Conservation (phyloP, 1,140 invertebrate genomes). For the Brachionus rubens region DNA sequence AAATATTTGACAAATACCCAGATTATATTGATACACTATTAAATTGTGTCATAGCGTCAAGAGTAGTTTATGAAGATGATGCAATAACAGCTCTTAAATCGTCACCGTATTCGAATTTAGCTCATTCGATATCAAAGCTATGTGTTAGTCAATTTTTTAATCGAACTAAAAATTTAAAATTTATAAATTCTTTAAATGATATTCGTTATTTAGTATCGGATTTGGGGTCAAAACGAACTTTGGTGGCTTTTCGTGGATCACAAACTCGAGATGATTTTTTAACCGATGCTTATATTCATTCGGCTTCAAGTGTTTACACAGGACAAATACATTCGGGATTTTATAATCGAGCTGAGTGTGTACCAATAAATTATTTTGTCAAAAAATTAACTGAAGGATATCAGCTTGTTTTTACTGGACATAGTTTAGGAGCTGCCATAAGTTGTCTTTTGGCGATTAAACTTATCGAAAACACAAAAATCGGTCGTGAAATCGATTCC, state of each 20-base stretch:
- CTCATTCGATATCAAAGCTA: background rate
- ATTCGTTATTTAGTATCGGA: background rate
- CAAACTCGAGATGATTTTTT: background rate
- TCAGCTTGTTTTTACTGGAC: background rate
- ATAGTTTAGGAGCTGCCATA: slow-evolving; percentile 2
- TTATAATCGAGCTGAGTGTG: background rate
- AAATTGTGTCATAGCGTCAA: background rate
- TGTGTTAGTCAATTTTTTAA: background rate
- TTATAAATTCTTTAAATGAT: background rate
- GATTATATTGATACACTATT: background rate
- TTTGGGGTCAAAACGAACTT: background rate
- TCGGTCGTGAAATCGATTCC: background rate
- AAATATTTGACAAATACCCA: background rate
- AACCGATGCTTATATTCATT: background rate
- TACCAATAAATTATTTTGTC: background rate
- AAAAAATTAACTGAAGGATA: background rate
- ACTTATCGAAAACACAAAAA: background rate
- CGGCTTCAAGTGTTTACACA: background rate
- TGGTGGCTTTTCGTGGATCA: slow-evolving; percentile 1
- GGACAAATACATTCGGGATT: slow-evolving; percentile 7
- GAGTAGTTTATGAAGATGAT: background rate
- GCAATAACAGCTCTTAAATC: background rate
- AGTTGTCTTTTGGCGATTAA: background rate
- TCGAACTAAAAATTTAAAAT: background rate
- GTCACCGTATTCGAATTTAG: background rate